Base-by-base conservation (phyloP, 2,113 vertebrate genomes). In the Malurus melanocephalus region DNA sequence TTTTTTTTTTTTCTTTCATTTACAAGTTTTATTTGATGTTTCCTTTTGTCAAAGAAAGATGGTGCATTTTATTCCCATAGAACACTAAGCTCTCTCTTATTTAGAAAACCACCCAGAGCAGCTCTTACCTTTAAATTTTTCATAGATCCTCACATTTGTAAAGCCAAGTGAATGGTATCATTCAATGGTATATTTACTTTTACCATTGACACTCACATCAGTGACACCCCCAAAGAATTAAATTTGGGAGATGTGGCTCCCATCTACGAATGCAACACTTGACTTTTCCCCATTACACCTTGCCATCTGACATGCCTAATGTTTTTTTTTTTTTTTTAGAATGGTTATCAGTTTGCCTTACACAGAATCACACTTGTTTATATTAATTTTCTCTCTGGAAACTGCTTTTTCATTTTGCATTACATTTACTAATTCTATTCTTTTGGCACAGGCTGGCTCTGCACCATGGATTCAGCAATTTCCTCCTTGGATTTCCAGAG, bases 401-500 rank as follows among this genome's bases (percentile, higher is more conserved):
- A 57, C 13, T 80, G 51, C 55, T 77, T 11, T 88, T 94, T 56
- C n/a, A 42, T 88, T 94, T 83, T 80, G 17, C 40, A 38, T 78
- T 61, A 24, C 7, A 1, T 77, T 92, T 94, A 77, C 42, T 56
- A 35, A 52, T 80, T 87, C 56, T 83, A 2, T 83, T 67, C 61
- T 74, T 83, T 56, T 60, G 56, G 46, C 53, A 77, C 2, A 40
- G 73, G 45, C 79, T 93, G 77, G 56, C 86, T 93, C 73, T 53
- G 73, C 65, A 56, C 27, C 1, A 0, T 0, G 4, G n/a, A 64
- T 66, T 55, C 68, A 85, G 65, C 80, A 85, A 30, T 80, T 86
- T 91, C 53, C 57, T 92, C 80, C 86, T 52, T 90, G 80, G 65
- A 84, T 91, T 93, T 90, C 57, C 69, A 53, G 32, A 8, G 69